Conservation (phyloP, 2,113 vertebrate species). For the Glaucidium brasilianum region DNA sequence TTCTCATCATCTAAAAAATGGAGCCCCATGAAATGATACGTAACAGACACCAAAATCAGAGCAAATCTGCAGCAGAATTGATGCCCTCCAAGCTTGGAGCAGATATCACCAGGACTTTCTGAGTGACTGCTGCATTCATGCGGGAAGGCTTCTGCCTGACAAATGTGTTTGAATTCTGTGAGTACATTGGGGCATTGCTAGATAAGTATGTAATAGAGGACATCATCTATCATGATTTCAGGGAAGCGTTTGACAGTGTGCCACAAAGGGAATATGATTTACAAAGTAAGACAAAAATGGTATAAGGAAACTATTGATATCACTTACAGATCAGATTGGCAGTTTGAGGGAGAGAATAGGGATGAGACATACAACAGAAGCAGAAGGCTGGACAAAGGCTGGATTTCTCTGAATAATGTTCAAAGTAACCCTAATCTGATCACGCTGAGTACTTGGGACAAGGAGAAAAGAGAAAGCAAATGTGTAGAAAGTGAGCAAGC, state of each 20-base stretch:
- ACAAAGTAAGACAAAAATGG: conserved; percentile 24
- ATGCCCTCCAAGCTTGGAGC: conserved; percentile 38
- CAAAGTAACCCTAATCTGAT: neutral
- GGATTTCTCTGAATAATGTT: neutral
- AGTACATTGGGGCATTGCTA: neutral
- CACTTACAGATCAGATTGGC: conserved; percentile 14
- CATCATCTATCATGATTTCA: conserved; percentile 68
- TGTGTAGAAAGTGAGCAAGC: neutral
- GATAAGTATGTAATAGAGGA: conserved; percentile 46
- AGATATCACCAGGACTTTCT: conserved; percentile 51
- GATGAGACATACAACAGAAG: neutral
- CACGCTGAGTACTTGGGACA: neutral
- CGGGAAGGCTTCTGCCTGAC: conserved; percentile 57
- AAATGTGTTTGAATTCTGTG: conserved; percentile 66
- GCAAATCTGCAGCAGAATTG: conserved; percentile 28
- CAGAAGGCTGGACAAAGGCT: neutral
- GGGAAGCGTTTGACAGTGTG: conserved; percentile 51
- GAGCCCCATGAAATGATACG: conserved; percentile 5
- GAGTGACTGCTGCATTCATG: conserved; percentile 47
- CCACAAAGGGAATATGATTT: conserved; percentile 43
- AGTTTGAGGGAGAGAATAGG: neutral
- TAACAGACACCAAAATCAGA: conserved; percentile 4
- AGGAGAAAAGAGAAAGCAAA: neutral
- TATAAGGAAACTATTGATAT: conserved; percentile 35
- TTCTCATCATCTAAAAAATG: neutral